Percentiles rank a stretch among this genome's conserved stretches.
phyloP scores from a whole-genome alignment of 2,797 vertebrate species.

The Scyliorhinus canicula region DNA sequence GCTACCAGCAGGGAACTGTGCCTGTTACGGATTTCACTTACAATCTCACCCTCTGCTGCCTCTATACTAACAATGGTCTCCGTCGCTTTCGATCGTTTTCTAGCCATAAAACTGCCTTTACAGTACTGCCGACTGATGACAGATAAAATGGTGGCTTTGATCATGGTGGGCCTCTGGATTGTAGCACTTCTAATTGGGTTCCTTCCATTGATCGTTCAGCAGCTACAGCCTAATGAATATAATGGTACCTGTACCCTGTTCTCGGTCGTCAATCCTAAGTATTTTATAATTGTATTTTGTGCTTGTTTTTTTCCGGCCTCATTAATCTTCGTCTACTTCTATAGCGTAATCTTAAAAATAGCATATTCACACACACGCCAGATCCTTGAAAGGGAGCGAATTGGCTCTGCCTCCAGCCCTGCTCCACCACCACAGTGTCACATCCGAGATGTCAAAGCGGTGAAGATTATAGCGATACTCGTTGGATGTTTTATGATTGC shows the following conservation, averaged over 20 bases:
- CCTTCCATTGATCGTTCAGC: slow-evolving; percentile 60
- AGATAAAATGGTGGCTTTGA: slow-evolving; percentile 49
- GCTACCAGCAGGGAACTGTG: slow-evolving; percentile 59
- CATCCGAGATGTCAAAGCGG: slow-evolving; percentile 68
- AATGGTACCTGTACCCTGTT: slow-evolving; percentile 71
- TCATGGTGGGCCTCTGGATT: slow-evolving; percentile 66
- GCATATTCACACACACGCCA: slow-evolving; percentile 71
- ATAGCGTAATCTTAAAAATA: slow-evolving; percentile 82
- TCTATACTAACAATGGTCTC: slow-evolving; percentile 81
- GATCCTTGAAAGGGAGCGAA: slow-evolving; percentile 60
- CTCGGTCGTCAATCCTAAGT: slow-evolving; percentile 60
- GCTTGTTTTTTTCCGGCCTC: slow-evolving; percentile 72
- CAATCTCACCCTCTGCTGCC: slow-evolving; percentile 70
- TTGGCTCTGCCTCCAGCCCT: slow-evolving; percentile 36
- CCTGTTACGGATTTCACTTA: slow-evolving; percentile 70
- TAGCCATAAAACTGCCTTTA: slow-evolving; percentile 78
- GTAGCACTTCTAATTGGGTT: slow-evolving; percentile 66
- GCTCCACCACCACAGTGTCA: slow-evolving; percentile 43
- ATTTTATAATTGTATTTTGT: slow-evolving; percentile 66
- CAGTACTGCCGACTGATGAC: slow-evolving; percentile 67
- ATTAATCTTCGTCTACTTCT: slow-evolving; percentile 74
- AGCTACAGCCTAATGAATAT: slow-evolving; percentile 57
- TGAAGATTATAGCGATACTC: slow-evolving; percentile 71
- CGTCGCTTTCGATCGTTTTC: slow-evolving; percentile 78
- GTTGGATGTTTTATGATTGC: slow-evolving; percentile 76